Percentiles rank a stretch among this genome's conserved stretches.
Evolutionary conservation across 2,888 invertebrate genomes (phyloP).

Genomic region (Tipula vernalis): DNA sequence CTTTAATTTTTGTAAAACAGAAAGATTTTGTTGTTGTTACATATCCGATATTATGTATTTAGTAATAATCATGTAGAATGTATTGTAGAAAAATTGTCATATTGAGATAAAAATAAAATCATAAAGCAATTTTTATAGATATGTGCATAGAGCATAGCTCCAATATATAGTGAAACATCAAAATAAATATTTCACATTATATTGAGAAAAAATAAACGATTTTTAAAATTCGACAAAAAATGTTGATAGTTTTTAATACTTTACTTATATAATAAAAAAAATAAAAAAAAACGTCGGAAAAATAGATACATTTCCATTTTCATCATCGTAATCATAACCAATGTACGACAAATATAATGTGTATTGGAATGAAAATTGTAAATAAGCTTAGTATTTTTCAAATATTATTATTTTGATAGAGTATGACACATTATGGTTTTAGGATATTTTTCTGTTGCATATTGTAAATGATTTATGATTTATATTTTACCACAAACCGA

Average conservation of each 20-base stretch:
- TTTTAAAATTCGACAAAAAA: neutral
- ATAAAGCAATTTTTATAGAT: neutral
- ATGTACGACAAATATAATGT: neutral
- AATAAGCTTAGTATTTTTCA: neutral
- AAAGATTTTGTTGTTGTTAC: neutral
- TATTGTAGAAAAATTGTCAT: neutral
- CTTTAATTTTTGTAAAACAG: neutral
- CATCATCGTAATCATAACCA: neutral
- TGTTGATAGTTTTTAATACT: neutral
- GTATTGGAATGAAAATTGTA: neutral
- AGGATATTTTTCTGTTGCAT: neutral
- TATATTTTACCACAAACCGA: neutral
- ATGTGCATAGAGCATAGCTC: neutral
- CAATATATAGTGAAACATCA: neutral
- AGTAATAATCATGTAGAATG: neutral
- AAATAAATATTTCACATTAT: neutral
- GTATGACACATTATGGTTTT: neutral
- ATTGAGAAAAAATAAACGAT: neutral
- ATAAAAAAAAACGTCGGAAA: neutral
- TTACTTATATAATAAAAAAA: neutral
- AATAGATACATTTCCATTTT: neutral
- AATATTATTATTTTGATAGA: neutral
- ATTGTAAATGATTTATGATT: neutral
- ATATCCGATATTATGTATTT: neutral
- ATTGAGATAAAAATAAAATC: neutral